These are phyloP conservation scores for Pimpla rufipes DNA, from an alignment of 2,888 invertebrate genomes.

Conservation along the genomic window DNA sequence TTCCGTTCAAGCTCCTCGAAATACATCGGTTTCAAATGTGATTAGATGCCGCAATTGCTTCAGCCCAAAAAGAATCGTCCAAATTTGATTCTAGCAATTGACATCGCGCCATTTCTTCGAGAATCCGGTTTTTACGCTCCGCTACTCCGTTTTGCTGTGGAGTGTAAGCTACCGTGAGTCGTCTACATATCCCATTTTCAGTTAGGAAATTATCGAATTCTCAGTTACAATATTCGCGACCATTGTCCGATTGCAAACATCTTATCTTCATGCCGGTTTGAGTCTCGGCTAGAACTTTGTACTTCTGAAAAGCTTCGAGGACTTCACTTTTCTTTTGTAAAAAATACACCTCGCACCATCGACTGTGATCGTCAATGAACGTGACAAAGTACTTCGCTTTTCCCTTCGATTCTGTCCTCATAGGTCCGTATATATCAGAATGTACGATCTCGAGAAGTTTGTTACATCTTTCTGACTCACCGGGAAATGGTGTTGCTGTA, in stretches of 20 bases:
- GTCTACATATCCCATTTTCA: not conserved
- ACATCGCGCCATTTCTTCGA: constrained; percentile 66
- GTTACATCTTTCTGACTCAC: constrained; percentile 2
- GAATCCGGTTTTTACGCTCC: constrained; percentile 34
- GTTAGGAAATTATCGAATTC: constrained; percentile 3
- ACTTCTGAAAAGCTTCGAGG: constrained; percentile 23
- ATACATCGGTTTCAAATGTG: not conserved
- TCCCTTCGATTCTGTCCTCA: constrained; percentile 31
- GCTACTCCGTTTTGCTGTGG: constrained; percentile 15
- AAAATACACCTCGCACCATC: constrained; percentile 67
- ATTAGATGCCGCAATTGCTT: constrained; percentile 65
- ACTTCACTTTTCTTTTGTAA: constrained; percentile 43
- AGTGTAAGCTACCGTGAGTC: constrained; percentile 18
- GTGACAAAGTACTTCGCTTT: constrained; percentile 53
- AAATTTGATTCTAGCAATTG: constrained; percentile 70
- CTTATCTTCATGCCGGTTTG: constrained; percentile 17
- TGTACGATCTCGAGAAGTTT: constrained; percentile 70
- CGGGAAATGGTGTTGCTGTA: not conserved
- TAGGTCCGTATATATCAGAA: constrained; percentile 69
- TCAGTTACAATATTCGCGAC: not conserved
- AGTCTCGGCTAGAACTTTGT: constrained; percentile 16
- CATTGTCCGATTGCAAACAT: constrained; percentile 22
- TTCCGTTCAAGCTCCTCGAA: not conserved
- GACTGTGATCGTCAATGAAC: constrained; percentile 67
- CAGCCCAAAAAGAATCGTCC: constrained; percentile 56